Conservation (phyloP, 2,888 invertebrate genomes). For the Geotrupes spiniger region DNA sequence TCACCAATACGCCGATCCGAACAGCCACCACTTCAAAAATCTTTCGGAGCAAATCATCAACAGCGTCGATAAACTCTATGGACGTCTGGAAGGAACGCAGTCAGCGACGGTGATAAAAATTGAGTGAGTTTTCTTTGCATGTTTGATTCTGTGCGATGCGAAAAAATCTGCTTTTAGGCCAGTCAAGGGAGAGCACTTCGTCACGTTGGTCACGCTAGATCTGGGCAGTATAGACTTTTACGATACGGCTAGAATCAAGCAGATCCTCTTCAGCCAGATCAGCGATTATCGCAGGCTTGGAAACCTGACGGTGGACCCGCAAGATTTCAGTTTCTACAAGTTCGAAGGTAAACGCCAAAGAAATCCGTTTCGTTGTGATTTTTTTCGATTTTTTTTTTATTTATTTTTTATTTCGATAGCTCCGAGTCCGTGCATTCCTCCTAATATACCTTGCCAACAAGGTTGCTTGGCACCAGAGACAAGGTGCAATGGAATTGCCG, state of each 20-base stretch:
- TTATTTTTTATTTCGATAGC: conserved; percentile 27
- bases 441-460: conserved; percentile 51
- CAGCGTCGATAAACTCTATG: conserved; percentile 59
- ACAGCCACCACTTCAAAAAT: conserved; percentile 58
- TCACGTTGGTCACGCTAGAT: conserved; percentile 62
- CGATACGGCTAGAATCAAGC: conserved; percentile 52
- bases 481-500: conserved; percentile 56
- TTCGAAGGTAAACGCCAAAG: conserved; percentile 53
- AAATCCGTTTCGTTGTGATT: conserved; percentile 11
- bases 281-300: conserved; percentile 55
- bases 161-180: too few relatives aligned
- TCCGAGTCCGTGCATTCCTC: conserved; percentile 30
- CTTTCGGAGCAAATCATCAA: conserved; percentile 59
- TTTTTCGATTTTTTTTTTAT: conserved; percentile 21
- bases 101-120: conserved; percentile 65
- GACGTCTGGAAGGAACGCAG: conserved; percentile 56
- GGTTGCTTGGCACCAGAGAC: conserved; percentile 48
- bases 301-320: conserved; percentile 54
- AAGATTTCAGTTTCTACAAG: conserved; percentile 60
- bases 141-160: background rate
- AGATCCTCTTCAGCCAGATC: conserved; percentile 60
- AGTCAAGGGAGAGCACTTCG: too few relatives aligned
- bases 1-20: conserved; percentile 49
- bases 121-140: conserved; percentile 57
- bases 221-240: conserved; percentile 61